Conservation (phyloP, 2,888 invertebrate genomes). For the Nomada hirtipes region DNA sequence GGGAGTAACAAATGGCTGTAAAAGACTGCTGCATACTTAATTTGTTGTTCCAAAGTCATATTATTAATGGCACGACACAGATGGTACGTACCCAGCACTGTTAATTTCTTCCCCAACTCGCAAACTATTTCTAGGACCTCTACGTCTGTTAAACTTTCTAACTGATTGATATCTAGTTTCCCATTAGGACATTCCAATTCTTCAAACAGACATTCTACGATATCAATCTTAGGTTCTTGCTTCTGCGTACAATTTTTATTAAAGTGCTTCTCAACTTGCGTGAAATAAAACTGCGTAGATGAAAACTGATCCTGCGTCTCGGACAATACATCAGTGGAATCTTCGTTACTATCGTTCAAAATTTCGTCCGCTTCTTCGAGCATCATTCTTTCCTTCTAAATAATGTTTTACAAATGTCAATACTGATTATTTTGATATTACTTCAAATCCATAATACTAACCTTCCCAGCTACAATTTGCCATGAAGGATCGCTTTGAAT, state of each 20-base stretch:
- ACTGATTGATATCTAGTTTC: slow-evolving; percentile 62
- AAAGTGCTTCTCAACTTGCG: slow-evolving; percentile 26
- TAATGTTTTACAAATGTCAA: slow-evolving; percentile 1
- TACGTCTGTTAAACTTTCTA: slow-evolving; percentile 68
- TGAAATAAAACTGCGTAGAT: slow-evolving; percentile 69
- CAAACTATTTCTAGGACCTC: slow-evolving; percentile 67
- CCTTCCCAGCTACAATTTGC: slow-evolving; percentile 58
- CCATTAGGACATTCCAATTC: slow-evolving; percentile 70
- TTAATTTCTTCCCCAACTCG: slow-evolving; percentile 69
- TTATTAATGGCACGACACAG: slow-evolving; percentile 72
- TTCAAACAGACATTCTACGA: slow-evolving; percentile 72
- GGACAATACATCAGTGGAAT: neutral
- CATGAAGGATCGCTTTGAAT: slow-evolving; percentile 58
- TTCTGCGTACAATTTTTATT: neutral
- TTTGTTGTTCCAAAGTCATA: slow-evolving; percentile 69
- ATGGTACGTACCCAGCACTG: slow-evolving; percentile 72
- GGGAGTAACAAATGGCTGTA: slow-evolving; percentile 73
- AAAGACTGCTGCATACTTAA: slow-evolving; percentile 70
- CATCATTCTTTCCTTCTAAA: slow-evolving; percentile 30
- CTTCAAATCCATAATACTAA: slow-evolving; percentile 35
- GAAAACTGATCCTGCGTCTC: slow-evolving; percentile 23
- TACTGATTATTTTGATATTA: neutral
- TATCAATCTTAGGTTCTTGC: slow-evolving; percentile 51
- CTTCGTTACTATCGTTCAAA: slow-evolving; percentile 16
- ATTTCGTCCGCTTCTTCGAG: neutral